Conservation (phyloP, 2,797 vertebrate genomes). For the Epinephelus coioides region DNA sequence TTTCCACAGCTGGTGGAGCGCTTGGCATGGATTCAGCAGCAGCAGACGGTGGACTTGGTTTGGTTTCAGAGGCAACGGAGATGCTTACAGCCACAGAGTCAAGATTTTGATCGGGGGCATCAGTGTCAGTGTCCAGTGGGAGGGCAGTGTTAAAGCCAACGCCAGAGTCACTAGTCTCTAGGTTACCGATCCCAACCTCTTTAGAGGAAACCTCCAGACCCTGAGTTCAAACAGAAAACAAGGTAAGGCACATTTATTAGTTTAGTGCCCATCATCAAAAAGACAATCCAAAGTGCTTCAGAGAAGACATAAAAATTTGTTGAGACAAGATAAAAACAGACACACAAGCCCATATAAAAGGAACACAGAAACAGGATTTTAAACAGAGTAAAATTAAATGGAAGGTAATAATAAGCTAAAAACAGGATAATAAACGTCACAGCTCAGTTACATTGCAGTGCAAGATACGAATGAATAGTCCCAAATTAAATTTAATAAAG, state of each 20-base stretch:
- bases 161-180: conserved; percentile 89
- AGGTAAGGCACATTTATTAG: conserved; percentile 7
- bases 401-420: conserved; percentile 45
- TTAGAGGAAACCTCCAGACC: conserved; percentile 89
- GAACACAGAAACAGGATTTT: conserved; percentile 22
- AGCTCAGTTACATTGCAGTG: conserved; percentile 46
- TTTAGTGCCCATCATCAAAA: not conserved
- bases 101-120: conserved; percentile 79
- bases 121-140: conserved; percentile 88
- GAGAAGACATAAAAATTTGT: not conserved
- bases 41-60: conserved; percentile 56
- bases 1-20: conserved; percentile 62
- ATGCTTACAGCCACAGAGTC: conserved; percentile 80
- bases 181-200: conserved; percentile 84
- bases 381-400: conserved; percentile 36
- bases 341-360: conserved; percentile 43
- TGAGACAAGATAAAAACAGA: conserved; percentile 20
- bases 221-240: conserved; percentile 68
- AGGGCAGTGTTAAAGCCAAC: conserved; percentile 88
- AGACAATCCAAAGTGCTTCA: conserved; percentile 18
- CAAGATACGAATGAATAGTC: conserved; percentile 33
- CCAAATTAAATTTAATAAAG: conserved; percentile 55
- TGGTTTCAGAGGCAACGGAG: conserved; percentile 67
- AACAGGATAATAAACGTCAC: conserved; percentile 49
- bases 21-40: conserved; percentile 66